These are phyloP conservation scores for Lutraria rhynchaena DNA, from an alignment of 1,140 invertebrate species.

Conservation along the genomic window DNA sequence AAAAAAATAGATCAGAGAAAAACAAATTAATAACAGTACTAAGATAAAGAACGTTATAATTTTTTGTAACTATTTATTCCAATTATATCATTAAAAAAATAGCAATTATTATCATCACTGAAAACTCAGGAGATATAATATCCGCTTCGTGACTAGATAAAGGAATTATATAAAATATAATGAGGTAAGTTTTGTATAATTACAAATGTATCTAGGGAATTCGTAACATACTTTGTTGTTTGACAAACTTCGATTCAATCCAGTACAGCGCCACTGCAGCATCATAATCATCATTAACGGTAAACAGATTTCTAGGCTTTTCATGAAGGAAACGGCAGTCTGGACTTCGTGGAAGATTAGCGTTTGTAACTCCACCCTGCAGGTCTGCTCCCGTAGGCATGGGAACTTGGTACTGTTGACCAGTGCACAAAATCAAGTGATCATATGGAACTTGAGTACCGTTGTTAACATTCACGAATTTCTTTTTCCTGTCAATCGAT, in stretches of 20 bases:
- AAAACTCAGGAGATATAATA: no score
- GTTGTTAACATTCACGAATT: slow-evolving; percentile 78
- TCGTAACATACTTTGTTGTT: slow-evolving; percentile 70
- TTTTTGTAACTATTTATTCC: no score
- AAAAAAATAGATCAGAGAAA: no score
- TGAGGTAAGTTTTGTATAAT: not conserved
- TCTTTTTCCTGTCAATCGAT: slow-evolving; percentile 79
- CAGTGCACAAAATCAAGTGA: slow-evolving; percentile 80
- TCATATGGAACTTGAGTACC: slow-evolving; percentile 79
- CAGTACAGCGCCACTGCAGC: slow-evolving; percentile 77
- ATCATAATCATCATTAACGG: slow-evolving; percentile 80
- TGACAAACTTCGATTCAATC: slow-evolving; percentile 74
- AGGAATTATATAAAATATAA: not conserved
- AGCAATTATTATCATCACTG: no score
- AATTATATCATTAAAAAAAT: no score
- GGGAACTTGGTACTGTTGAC: slow-evolving; percentile 80
- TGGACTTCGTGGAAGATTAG: slow-evolving; percentile 67
- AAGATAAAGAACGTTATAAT: no score
- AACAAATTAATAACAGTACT: no score
- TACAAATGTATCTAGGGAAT: not conserved
- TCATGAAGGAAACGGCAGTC: slow-evolving; percentile 68
- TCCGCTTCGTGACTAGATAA: no score
- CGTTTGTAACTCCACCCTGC: slow-evolving; percentile 63
- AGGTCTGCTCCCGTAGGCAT: slow-evolving; percentile 74
- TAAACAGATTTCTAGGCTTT: slow-evolving; percentile 78